These are phyloP conservation scores for Oreonectes daqikongensis DNA, from an alignment of 2,797 vertebrate species.

Conservation along the genomic window DNA sequence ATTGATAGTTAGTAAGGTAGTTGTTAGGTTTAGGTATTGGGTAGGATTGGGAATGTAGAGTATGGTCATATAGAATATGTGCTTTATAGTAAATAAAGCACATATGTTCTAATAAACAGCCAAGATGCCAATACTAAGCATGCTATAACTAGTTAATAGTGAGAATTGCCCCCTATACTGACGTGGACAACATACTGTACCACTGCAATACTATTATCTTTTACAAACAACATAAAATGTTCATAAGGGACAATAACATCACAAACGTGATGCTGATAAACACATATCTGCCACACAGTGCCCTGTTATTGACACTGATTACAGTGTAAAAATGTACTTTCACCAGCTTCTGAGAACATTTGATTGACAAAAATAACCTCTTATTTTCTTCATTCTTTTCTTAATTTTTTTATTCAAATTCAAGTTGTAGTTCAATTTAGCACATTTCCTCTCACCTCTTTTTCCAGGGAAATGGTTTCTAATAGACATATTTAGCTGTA, in stretches of 20 bases:
- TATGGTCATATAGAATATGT: no score
- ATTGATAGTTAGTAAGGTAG: no score
- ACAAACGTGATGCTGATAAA: slow-evolving; percentile 10
- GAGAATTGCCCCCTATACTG: no score
- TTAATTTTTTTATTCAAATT: background rate
- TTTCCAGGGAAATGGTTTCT: background rate
- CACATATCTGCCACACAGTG: slow-evolving; percentile 5
- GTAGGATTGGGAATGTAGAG: no score
- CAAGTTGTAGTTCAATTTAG: background rate
- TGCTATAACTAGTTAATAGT: no score
- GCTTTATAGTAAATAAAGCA: no score
- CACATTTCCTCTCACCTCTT: background rate
- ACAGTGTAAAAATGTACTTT: background rate
- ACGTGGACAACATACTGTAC: no score
- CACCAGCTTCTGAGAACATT: background rate
- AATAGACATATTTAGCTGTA: slow-evolving; percentile 10
- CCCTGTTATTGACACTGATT: slow-evolving; percentile 2
- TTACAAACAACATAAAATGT: background rate
- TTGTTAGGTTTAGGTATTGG: no score
- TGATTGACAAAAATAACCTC: background rate
- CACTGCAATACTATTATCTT: slow-evolving; percentile 2
- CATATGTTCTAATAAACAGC: no score
- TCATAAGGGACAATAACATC: background rate
- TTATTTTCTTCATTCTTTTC: background rate
- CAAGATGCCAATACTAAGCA: no score